These are phyloP conservation scores for Thymelicus lineola DNA, from an alignment of 2,888 invertebrate genomes.

Conservation along the genomic window DNA sequence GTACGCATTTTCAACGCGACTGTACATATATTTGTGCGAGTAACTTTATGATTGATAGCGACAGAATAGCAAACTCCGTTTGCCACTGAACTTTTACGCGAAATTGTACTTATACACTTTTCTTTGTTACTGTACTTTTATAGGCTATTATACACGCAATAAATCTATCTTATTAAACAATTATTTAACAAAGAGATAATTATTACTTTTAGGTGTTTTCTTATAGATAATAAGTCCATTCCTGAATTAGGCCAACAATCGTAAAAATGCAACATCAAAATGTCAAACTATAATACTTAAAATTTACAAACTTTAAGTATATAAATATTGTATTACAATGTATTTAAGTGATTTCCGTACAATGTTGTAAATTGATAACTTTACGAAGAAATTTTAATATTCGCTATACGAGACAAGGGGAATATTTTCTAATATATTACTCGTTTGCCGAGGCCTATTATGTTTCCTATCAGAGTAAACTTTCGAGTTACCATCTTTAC, in stretches of 20 bases:
- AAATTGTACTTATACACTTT: slow-evolving; percentile 39
- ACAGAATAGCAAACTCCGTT: slow-evolving; percentile 52
- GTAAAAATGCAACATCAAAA: too few species aligned
- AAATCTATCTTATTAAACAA: too few species aligned
- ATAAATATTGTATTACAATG: not conserved
- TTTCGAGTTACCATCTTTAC: too few species aligned
- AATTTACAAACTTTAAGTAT: too few species aligned
- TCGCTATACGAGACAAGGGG: not conserved
- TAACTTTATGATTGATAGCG: slow-evolving; percentile 61
- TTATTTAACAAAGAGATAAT: too few species aligned
- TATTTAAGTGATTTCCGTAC: not conserved
- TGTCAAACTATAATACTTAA: too few species aligned
- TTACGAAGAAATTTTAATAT: not conserved
- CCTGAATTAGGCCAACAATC: too few species aligned
- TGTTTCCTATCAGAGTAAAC: too few species aligned
- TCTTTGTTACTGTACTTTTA: slow-evolving; percentile 39
- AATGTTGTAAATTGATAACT: not conserved
- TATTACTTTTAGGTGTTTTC: too few species aligned
- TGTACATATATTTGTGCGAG: slow-evolving; percentile 32
- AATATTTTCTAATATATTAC: too few species aligned
- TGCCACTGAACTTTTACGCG: slow-evolving; percentile 33
- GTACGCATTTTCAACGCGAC: not conserved
- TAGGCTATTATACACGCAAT: not conserved
- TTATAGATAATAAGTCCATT: too few species aligned
- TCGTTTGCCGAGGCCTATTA: too few species aligned